Percentiles rank a stretch among this genome's conserved stretches.
Evolutionary conservation across 1,140 invertebrate species (phyloP).

Genomic region (Tetragnatha versicolor): DNA sequence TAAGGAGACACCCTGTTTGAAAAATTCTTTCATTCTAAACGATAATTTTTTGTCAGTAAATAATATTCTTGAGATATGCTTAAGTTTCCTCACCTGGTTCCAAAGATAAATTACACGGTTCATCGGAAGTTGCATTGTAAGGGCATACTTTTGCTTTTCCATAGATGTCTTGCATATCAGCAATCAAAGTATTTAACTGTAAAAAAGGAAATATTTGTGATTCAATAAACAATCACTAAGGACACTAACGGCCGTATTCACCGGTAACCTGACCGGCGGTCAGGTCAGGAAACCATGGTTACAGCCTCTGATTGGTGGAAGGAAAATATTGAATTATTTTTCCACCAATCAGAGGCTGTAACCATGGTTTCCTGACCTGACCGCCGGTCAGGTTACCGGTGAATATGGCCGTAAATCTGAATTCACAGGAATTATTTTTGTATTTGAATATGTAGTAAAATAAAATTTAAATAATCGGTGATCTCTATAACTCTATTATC

Average conservation of each 20-base stretch:
- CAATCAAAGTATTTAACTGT: constrained; percentile 71
- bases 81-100: constrained; percentile 85
- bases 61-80: too few relatives aligned
- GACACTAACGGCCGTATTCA: background rate
- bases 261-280: background rate
- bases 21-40: too few relatives aligned
- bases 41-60: too few relatives aligned
- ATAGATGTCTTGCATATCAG: constrained; percentile 80
- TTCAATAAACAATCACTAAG: background rate
- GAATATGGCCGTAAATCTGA: too few relatives aligned
- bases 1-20: too few relatives aligned
- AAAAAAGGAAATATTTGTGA: background rate
- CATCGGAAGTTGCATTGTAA: constrained; percentile 62
- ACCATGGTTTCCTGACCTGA: too few relatives aligned
- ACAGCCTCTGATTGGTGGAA: background rate
- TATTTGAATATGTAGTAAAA: too few relatives aligned
- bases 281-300: background rate
- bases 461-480: too few relatives aligned
- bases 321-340: background rate
- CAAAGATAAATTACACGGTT: constrained; percentile 75
- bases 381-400: too few relatives aligned
- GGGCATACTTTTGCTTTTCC: constrained; percentile 81
- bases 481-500: too few relatives aligned
- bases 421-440: too few relatives aligned
- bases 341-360: too few relatives aligned